Evolutionary conservation across 1,140 invertebrate genomes (phyloP), one percentile per base, ranked within the genome.

Genomic region (Babylonia areolata): DNA sequence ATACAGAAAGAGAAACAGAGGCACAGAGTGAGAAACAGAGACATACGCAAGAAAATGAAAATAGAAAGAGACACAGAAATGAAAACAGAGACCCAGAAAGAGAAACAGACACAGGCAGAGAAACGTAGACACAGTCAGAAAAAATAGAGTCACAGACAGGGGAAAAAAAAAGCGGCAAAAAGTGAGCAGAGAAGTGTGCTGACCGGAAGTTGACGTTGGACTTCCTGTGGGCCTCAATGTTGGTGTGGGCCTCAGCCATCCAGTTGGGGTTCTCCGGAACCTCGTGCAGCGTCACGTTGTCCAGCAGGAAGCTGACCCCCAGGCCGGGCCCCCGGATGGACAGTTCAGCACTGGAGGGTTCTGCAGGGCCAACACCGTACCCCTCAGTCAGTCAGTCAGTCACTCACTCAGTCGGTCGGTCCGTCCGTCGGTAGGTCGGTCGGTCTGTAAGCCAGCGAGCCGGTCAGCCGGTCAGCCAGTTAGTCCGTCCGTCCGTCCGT

Each of bases 141-240:
- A 51, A 20, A 51, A 20, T 11, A 51, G 46, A 51, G 46, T 11
- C 9, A 51, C 9, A 51, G 46, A 51, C 9, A 51, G 46, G 20
- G 46, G 20, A 20, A 51, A 20, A 20, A 51, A 20, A 6, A 20
- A 51, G 46, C 6, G 46, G 20, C 9, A 51, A 20, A 51, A 20
- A 51, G 46, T 11, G 46, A 51, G 46, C 6, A 20, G 20, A 20
- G 20, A 20, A 51, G 46, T 11, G 46, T 11, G 58, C 80, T 81
- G 86, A 87, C 89, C 54, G 87, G 11, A 90, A 31, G n/a, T 28
- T 75, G 64, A 89, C 54, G 69, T 90, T 81, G 73, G 54, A 79
- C 81, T 90, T 90, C 28, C 89, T 83, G 78, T 87, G 64, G 42
- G 88, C 69, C 51, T 90, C 89, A 28, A 90, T 90, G 69, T 88